These are phyloP conservation scores for Cyclophora albipunctata DNA, from an alignment of 2,888 invertebrate genomes.

Conservation along the genomic window DNA sequence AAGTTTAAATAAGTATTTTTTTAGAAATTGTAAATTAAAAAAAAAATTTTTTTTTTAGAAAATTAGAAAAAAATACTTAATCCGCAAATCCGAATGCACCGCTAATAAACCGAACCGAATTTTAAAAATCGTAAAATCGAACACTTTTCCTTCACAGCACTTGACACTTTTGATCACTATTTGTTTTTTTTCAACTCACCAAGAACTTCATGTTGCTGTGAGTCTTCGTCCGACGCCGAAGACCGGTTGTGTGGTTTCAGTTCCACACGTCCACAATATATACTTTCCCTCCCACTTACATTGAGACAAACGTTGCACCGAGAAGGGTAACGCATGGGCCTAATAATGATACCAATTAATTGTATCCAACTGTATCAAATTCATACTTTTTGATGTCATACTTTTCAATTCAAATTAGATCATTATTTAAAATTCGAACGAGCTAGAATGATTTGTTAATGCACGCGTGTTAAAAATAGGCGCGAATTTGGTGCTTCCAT, in stretches of 20 bases:
- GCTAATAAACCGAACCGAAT: neutral
- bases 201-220: slow-evolving; percentile 69
- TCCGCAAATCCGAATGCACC: neutral
- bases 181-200: slow-evolving; percentile 52
- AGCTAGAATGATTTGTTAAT: neutral
- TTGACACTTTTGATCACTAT: slow-evolving; percentile 21
- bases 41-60: slow-evolving; percentile 5
- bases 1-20: neutral
- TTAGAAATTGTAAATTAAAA: neutral
- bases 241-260: slow-evolving; percentile 63
- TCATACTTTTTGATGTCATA: slow-evolving; percentile 6
- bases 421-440: neutral
- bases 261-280: slow-evolving; percentile 46
- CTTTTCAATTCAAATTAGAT: slow-evolving; percentile 8
- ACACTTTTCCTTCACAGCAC: slow-evolving; percentile 19
- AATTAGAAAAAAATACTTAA: slow-evolving; percentile 2
- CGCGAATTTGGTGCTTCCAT: neutral
- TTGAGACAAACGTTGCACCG: slow-evolving; percentile 20
- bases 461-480: neutral
- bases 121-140: slow-evolving; percentile 5
- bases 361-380: slow-evolving; percentile 51
- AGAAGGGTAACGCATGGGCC: slow-evolving; percentile 36
- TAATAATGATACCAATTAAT: slow-evolving; percentile 34
- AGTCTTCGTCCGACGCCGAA: slow-evolving; percentile 66
- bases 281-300: slow-evolving; percentile 65